Evolutionary conservation across 2,888 invertebrate genomes (phyloP).

Genomic region (Pristionchus maxplancki): DNA sequence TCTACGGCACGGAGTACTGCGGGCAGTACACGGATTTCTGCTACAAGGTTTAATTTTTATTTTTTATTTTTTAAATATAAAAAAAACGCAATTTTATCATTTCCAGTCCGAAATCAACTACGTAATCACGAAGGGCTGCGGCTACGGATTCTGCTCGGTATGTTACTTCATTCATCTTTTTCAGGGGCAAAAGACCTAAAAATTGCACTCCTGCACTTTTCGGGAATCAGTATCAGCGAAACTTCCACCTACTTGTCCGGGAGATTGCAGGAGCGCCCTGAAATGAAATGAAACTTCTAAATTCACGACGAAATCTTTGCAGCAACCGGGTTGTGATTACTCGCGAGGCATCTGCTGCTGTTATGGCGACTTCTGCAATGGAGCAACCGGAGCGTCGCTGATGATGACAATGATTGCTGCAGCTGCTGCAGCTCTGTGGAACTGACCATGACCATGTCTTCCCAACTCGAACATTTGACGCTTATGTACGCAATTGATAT

Average conservation of each 20-base stretch:
- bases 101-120: background rate
- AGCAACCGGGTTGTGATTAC: background rate
- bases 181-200: too few species aligned
- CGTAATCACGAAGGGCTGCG: background rate
- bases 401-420: background rate
- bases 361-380: background rate
- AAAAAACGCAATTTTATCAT: background rate
- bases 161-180: background rate
- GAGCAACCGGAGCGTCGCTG: slow-evolving; percentile 57
- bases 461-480: too few species aligned
- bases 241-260: too few species aligned
- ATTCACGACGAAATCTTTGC: background rate
- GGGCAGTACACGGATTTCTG: background rate
- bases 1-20: background rate
- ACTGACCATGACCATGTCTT: background rate
- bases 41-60: background rate
- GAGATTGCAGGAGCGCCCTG: too few species aligned
- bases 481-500: too few species aligned
- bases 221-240: background rate
- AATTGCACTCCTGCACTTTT: too few species aligned
- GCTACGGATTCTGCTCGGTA: background rate
- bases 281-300: too few species aligned
- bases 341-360: background rate
- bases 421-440: background rate
- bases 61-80: background rate